Base-by-base conservation (phyloP, 2,797 vertebrate genomes). In the Eulemur albifrons region DNA sequence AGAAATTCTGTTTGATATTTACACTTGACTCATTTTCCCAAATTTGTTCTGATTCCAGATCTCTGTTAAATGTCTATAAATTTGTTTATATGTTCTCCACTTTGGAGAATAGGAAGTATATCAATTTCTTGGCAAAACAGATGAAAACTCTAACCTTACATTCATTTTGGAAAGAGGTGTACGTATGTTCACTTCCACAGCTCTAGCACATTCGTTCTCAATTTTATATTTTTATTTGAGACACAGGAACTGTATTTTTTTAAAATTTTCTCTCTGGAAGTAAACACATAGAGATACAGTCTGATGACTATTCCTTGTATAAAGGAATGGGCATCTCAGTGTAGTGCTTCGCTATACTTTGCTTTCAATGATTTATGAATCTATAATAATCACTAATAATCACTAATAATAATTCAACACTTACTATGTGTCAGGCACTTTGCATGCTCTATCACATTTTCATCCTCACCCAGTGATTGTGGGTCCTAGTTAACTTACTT, bases 1-100 rank as follows among this genome's bases (percentile, higher is more conserved):
- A 61, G 79, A 92, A 95, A 70, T 80, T 89, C 27, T 92, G 18
- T 84, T 89, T 93, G 27, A 88, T 75, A 67, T 73, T 96, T 92
- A 35, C n/a, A 50, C 1, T 85, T 86, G 15, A 48, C 27, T 92
- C 23, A 73, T 94, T 94, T 88, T 81, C 25, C 27, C 80, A 75
- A 89, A 89, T 65, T 80, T 85, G 10, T 93, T 70, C 35, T 63
- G 59, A 85, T 89, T 94, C 23, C 5, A 82, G 23, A 88, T 70
- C 32, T 95, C 57, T 77, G 12, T 84, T 90, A 86, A 30, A 61
- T 79, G 91, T 88, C 35, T 76, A 20, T 75, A 77, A 52, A 50
- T 67, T 79, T 93, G 35, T 89, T 95, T 88, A 48, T 70, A 54
- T 80, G 10, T 8, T 96, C 69, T 96, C 93, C 79, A 21, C 83